These are phyloP conservation scores for Jordanella pulchra DNA, from an alignment of 2,797 vertebrate species.

Conservation along the genomic window DNA sequence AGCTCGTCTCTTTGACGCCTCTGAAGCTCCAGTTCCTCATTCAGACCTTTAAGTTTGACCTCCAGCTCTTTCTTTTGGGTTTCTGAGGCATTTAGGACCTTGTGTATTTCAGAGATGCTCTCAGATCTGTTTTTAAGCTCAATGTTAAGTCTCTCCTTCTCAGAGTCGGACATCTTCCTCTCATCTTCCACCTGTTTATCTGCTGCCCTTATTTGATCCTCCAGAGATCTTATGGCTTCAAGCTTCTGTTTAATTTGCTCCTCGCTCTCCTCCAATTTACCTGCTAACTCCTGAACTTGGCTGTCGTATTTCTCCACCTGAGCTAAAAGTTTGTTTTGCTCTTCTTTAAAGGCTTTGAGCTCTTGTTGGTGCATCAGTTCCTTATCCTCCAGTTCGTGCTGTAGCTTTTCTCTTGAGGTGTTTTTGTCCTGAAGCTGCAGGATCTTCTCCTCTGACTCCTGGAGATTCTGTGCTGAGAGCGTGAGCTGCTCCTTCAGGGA, in stretches of 20 bases:
- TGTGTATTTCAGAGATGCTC: constrained; percentile 73
- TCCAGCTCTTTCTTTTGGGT: constrained; percentile 75
- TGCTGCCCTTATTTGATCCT: constrained; percentile 68
- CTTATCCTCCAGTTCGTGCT: constrained; percentile 70
- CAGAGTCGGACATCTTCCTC: constrained; percentile 66
- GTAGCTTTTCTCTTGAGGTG: constrained; percentile 68
- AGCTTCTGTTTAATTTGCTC: constrained; percentile 71
- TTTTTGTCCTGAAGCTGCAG: constrained; percentile 74
- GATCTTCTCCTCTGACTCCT: constrained; percentile 73
- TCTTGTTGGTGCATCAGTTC: constrained; percentile 81
- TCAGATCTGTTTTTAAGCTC: constrained; percentile 76
- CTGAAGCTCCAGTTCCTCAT: constrained; percentile 68
- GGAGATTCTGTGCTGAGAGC: constrained; percentile 68
- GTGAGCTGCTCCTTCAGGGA: constrained; percentile 83
- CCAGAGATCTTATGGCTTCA: constrained; percentile 74
- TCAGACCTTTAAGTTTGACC: constrained; percentile 45
- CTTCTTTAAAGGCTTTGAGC: constrained; percentile 83
- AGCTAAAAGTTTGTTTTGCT: constrained; percentile 79
- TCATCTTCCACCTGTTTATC: constrained; percentile 70
- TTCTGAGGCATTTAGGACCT: constrained; percentile 55
- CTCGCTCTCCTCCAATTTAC: constrained; percentile 69
- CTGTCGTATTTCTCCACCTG: constrained; percentile 76
- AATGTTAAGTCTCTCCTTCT: constrained; percentile 73
- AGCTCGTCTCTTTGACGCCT: constrained; percentile 64
- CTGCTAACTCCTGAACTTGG: constrained; percentile 75